Percentiles rank a stretch among this genome's conserved stretches.
Evolutionary conservation across 1,140 invertebrate species (phyloP).

Genomic region (Acromyrmex heyeri): DNA sequence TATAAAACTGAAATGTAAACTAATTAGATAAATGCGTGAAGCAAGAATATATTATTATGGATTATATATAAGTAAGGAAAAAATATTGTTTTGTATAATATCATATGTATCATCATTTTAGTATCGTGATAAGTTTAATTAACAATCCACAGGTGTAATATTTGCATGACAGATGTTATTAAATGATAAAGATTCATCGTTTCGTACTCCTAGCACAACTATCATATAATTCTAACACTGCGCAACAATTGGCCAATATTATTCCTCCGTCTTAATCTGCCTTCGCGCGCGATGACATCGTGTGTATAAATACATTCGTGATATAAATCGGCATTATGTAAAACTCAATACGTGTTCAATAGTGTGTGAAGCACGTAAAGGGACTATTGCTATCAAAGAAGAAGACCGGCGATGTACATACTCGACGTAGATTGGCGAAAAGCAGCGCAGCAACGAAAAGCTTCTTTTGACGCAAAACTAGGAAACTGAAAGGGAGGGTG

Average conservation of each 20-base stretch:
- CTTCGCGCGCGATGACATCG: constrained; percentile 59
- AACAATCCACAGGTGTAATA: background rate
- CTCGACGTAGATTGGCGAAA: constrained; percentile 84
- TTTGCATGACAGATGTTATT: constrained; percentile 3
- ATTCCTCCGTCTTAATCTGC: constrained; percentile 62
- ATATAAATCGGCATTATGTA: constrained; percentile 44
- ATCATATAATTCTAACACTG: constrained; percentile 80
- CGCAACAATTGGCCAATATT: constrained; percentile 85
- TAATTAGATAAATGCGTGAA: background rate
- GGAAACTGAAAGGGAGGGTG: constrained; percentile 76
- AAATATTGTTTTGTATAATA: background rate
- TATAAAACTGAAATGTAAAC: constrained; percentile 6
- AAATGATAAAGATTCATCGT: constrained; percentile 28
- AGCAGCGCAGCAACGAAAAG: constrained; percentile 86
- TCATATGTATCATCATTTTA: background rate
- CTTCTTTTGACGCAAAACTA: constrained; percentile 84
- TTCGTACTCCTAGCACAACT: constrained; percentile 35
- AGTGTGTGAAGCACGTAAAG: constrained; percentile 70
- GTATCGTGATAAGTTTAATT: background rate
- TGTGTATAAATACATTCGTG: constrained; percentile 30
- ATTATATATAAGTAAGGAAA: background rate
- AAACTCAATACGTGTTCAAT: constrained; percentile 71
- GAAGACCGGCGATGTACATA: constrained; percentile 77
- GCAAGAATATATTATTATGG: background rate
- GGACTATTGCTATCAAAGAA: constrained; percentile 73